Conservation (phyloP, 2,888 invertebrate species). For the Dorcus hopei region DNA sequence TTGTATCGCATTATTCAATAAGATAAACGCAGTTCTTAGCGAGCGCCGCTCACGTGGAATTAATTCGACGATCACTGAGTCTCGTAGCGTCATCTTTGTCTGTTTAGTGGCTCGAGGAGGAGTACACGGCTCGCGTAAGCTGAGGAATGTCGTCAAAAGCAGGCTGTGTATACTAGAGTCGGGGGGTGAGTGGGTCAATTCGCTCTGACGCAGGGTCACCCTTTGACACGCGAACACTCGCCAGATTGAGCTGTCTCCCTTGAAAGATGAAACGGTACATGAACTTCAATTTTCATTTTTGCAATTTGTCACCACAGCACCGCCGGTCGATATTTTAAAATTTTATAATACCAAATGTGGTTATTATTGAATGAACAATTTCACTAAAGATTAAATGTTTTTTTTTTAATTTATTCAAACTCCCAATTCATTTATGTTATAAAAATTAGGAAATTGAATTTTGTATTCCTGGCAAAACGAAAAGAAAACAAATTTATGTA, state of each 20-base stretch:
- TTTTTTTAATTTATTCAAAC: no score
- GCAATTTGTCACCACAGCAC: not conserved
- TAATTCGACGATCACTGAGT: slow-evolving; percentile 2
- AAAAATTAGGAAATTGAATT: no score
- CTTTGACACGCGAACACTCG: slow-evolving; percentile 11
- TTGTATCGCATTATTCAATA: not conserved
- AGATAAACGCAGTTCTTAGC: not conserved
- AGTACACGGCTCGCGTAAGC: slow-evolving; percentile 5
- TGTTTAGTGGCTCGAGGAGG: not conserved
- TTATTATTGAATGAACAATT: no score
- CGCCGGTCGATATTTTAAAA: not conserved
- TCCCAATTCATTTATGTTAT: no score
- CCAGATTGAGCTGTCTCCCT: slow-evolving; percentile 16
- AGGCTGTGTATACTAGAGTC: slow-evolving; percentile 1
- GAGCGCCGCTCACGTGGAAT: not conserved
- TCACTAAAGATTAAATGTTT: no score
- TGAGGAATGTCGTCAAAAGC: slow-evolving; percentile 11
- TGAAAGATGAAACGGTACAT: slow-evolving; percentile 17
- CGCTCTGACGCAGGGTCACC: slow-evolving; percentile 7
- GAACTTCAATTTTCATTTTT: slow-evolving; percentile 13
- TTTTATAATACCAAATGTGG: no score
- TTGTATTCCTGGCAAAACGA: no score
- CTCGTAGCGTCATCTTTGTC: not conserved
- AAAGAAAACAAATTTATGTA: no score
- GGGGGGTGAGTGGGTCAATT: slow-evolving; percentile 10